Percentiles rank a stretch among this genome's conserved stretches.
Evolutionary conservation across 2,113 vertebrate genomes (phyloP).

Genomic region (Apteryx mantelli): DNA sequence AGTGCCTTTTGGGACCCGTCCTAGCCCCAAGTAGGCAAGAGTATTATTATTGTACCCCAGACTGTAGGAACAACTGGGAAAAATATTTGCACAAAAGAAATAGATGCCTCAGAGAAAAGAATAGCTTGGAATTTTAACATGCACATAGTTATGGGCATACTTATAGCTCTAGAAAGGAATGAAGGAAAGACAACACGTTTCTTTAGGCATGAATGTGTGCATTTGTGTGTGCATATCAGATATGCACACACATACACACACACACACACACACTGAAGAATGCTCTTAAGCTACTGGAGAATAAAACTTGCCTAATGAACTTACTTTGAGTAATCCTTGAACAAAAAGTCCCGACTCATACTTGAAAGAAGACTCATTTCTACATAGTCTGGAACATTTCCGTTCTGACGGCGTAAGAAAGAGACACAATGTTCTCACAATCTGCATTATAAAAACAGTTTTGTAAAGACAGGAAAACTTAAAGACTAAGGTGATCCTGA

Average conservation of each 20-base stretch:
- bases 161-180: rapidly evolving
- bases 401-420: slow-evolving; percentile 93
- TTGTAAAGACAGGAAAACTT: background rate
- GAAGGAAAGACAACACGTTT: background rate
- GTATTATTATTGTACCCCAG: background rate
- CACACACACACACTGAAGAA: background rate
- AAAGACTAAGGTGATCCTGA: background rate
- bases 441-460: slow-evolving; percentile 78
- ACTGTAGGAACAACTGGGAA: background rate
- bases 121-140: background rate
- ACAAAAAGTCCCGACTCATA: slow-evolving; percentile 97
- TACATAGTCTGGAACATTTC: slow-evolving; percentile 93
- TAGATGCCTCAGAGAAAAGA: background rate
- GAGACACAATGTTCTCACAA: slow-evolving; percentile 93
- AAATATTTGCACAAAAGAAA: background rate
- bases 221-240: rapidly evolving
- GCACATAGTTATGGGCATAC: background rate
- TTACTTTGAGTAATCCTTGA: slow-evolving; percentile 96
- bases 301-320: background rate
- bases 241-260: background rate
- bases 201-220: background rate
- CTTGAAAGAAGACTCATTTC: slow-evolving; percentile 87
- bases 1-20: background rate
- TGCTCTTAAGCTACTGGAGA: background rate
- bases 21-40: background rate